Conservation (phyloP, 2,888 invertebrate species). For the Phyllotreta striolata region DNA sequence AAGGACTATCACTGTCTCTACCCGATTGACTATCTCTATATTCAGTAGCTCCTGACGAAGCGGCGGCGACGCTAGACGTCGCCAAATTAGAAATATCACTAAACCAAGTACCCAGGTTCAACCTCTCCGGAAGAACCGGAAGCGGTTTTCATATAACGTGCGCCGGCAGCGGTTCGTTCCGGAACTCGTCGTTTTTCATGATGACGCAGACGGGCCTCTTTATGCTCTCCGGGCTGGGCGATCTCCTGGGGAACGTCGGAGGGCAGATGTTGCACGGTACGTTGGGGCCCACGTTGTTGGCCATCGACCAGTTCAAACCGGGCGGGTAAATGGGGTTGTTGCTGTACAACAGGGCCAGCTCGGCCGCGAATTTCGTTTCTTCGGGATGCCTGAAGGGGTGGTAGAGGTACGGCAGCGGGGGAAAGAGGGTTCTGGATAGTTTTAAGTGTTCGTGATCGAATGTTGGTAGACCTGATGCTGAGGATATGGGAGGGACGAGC, state of each 20-base stretch:
- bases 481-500: slow-evolving; percentile 60
- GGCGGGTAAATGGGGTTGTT: slow-evolving; percentile 66
- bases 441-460: slow-evolving; percentile 68
- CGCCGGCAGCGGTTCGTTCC: slow-evolving; percentile 63
- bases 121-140: slow-evolving; percentile 79
- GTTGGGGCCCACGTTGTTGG: slow-evolving; percentile 45
- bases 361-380: slow-evolving; percentile 71
- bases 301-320: slow-evolving; percentile 58
- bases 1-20: slow-evolving; percentile 56
- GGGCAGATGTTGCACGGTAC: slow-evolving; percentile 59
- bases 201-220: slow-evolving; percentile 70
- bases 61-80: slow-evolving; percentile 53
- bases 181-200: slow-evolving; percentile 68
- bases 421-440: slow-evolving; percentile 72
- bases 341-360: slow-evolving; percentile 72
- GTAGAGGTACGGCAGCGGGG: slow-evolving; percentile 77
- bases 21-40: slow-evolving; percentile 50
- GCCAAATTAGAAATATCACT: slow-evolving; percentile 60
- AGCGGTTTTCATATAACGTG: slow-evolving; percentile 88
- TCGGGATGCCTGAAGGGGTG: slow-evolving; percentile 68
- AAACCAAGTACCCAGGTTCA: slow-evolving; percentile 65
- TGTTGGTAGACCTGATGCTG: slow-evolving; percentile 63
- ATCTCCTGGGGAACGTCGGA: slow-evolving; percentile 57
- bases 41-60: slow-evolving; percentile 40
- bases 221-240: slow-evolving; percentile 58